These are phyloP conservation scores for Pomacea maculata DNA, from an alignment of 1,140 invertebrate genomes.

Conservation along the genomic window DNA sequence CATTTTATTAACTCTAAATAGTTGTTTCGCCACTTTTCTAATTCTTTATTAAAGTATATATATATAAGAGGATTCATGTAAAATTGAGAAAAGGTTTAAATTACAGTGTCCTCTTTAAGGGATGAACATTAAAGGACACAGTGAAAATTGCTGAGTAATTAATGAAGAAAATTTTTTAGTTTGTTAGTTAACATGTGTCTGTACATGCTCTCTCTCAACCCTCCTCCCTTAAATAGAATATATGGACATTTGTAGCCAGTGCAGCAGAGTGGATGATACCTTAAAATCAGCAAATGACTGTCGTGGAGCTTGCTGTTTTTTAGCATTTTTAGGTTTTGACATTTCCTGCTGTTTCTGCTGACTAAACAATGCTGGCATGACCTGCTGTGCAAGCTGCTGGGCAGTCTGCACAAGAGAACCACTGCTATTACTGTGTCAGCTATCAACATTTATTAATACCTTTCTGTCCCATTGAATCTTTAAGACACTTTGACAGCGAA, in stretches of 20 bases:
- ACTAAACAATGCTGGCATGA: constrained; percentile 26
- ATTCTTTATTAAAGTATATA: too few species aligned
- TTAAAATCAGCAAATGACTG: constrained; percentile 47
- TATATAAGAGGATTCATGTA: too few species aligned
- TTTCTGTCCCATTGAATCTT: not conserved
- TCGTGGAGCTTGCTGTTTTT: constrained; percentile 2
- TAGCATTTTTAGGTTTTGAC: constrained; percentile 22
- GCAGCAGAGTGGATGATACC: constrained; percentile 19
- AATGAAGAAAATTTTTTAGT: not conserved
- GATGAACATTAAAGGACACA: not conserved
- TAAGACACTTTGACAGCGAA: not conserved
- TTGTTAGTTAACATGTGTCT: not conserved
- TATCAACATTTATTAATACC: not conserved
- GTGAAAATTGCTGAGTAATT: not conserved
- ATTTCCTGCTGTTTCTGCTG: not conserved
- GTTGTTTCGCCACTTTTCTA: too few species aligned
- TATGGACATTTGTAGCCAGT: not conserved
- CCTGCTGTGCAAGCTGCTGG: constrained; percentile 31
- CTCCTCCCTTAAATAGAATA: not conserved
- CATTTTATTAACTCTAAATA: too few species aligned
- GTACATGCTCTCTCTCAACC: not conserved
- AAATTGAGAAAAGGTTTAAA: too few species aligned
- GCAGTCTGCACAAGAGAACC: constrained; percentile 36
- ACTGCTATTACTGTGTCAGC: not conserved
- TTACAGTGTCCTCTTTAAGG: too few species aligned